These are phyloP conservation scores for Patella caerulea DNA, from an alignment of 2,888 invertebrate genomes.

Conservation along the genomic window DNA sequence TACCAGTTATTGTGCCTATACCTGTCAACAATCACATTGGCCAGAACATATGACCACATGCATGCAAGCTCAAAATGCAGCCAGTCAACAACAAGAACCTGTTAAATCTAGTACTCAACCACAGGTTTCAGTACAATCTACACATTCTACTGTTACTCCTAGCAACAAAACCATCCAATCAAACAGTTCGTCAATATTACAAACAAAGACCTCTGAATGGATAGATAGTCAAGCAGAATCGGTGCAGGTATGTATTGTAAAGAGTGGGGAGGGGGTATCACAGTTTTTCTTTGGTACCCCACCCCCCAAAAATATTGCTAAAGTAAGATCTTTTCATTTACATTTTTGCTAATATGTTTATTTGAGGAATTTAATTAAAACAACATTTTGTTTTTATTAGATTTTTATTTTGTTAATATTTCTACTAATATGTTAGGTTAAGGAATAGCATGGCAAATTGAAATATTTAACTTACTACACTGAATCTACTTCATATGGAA, in stretches of 20 bases:
- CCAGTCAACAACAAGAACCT: conserved; percentile 28
- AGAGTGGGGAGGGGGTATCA: too few species aligned
- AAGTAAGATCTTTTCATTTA: too few species aligned
- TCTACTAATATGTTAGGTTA: too few species aligned
- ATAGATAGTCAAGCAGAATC: neutral
- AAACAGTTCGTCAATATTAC: conserved; percentile 14
- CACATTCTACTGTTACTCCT: neutral
- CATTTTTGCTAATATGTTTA: too few species aligned
- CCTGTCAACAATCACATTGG: conserved; percentile 92
- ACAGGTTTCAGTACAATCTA: conserved; percentile 11
- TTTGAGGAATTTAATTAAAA: too few species aligned
- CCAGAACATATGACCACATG: conserved; percentile 80
- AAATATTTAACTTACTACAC: too few species aligned
- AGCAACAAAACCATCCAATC: conserved; percentile 13
- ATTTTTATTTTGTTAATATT: too few species aligned
- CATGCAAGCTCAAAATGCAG: conserved; percentile 66
- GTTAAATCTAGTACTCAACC: conserved; percentile 32
- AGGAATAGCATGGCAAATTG: too few species aligned
- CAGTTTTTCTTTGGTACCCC: too few species aligned
- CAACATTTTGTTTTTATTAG: too few species aligned
- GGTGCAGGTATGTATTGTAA: neutral
- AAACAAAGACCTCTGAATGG: neutral
- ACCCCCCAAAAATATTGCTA: too few species aligned
- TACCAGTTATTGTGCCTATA: conserved; percentile 91
- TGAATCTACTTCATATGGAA: too few species aligned